Evolutionary conservation across 35 echinoderm and acorn worm species (phyloP).

Genomic region (Amphiura filiformis): DNA sequence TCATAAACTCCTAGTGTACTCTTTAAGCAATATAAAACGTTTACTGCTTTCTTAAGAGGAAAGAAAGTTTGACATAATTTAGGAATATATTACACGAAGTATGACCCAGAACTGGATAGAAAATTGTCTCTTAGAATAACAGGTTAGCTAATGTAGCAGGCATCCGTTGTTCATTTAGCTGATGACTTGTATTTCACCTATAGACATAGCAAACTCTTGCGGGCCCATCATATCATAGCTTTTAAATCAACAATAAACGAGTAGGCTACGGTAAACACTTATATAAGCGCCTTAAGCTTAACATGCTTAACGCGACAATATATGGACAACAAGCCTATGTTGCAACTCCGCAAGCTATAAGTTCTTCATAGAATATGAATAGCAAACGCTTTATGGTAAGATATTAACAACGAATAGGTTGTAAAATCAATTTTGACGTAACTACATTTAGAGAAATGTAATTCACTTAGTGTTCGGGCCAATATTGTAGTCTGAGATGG

Average conservation of each 20-base stretch:
- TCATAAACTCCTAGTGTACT: too few relatives aligned
- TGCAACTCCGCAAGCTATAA: neutral
- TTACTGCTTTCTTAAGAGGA: too few relatives aligned
- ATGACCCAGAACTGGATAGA: neutral
- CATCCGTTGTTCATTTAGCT: neutral
- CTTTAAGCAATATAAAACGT: too few relatives aligned
- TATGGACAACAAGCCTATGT: neutral
- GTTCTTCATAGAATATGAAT: slow-evolving; percentile 1
- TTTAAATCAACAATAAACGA: neutral
- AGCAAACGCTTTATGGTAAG: neutral
- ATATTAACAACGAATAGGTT: neutral
- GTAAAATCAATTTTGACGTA: neutral
- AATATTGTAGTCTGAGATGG: neutral
- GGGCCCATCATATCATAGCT: neutral
- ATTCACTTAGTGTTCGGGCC: neutral
- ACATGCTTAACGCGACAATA: neutral
- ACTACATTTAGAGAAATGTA: slow-evolving; percentile 3
- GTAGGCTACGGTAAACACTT: neutral
- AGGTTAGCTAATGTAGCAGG: neutral
- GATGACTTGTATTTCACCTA: neutral
- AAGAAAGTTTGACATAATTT: too few relatives aligned
- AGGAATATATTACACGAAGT: too few relatives aligned
- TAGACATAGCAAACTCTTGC: neutral
- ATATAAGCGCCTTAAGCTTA: neutral
- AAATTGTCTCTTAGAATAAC: neutral